Conservation (phyloP, 2,888 invertebrate species). For the Leptothorax acervorum region DNA sequence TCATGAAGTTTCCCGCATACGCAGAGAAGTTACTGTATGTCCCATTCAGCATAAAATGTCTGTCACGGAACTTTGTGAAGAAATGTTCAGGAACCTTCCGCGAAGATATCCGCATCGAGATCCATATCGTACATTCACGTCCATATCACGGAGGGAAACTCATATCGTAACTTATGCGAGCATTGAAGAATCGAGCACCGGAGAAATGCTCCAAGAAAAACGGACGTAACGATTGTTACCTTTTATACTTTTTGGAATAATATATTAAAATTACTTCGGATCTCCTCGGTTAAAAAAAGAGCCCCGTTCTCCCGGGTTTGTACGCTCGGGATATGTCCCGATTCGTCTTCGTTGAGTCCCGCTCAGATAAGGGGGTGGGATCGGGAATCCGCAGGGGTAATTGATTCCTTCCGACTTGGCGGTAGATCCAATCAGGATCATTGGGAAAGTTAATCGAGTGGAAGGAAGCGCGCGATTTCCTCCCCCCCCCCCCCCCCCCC, state of each 20-base stretch:
- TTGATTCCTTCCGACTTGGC: constrained; percentile 70
- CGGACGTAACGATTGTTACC: not conserved
- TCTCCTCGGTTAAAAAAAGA: constrained; percentile 3
- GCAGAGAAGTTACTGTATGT: constrained; percentile 38
- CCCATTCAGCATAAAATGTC: constrained; percentile 47
- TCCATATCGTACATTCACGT: constrained; percentile 19
- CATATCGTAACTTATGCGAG: constrained; percentile 9
- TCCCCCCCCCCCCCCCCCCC: constrained; percentile 11
- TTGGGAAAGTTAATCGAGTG: constrained; percentile 68
- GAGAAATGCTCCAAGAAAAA: not conserved
- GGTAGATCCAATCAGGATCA: constrained; percentile 71
- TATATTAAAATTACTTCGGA: constrained; percentile 22
- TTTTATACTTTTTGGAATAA: not conserved
- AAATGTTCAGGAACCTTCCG: constrained; percentile 14
- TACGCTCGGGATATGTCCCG: constrained; percentile 14
- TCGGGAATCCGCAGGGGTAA: constrained; percentile 67
- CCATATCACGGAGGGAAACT: constrained; percentile 5
- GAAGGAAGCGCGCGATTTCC: constrained; percentile 66
- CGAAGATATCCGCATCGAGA: constrained; percentile 29
- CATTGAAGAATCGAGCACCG: not conserved
- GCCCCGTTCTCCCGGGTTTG: not conserved
- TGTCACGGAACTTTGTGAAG: constrained; percentile 48
- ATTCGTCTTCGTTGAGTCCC: constrained; percentile 52
- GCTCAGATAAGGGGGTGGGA: constrained; percentile 5
- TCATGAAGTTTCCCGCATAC: constrained; percentile 45